Base-by-base conservation (phyloP, 2,797 vertebrate species). In the Aulostomus chinensis region DNA sequence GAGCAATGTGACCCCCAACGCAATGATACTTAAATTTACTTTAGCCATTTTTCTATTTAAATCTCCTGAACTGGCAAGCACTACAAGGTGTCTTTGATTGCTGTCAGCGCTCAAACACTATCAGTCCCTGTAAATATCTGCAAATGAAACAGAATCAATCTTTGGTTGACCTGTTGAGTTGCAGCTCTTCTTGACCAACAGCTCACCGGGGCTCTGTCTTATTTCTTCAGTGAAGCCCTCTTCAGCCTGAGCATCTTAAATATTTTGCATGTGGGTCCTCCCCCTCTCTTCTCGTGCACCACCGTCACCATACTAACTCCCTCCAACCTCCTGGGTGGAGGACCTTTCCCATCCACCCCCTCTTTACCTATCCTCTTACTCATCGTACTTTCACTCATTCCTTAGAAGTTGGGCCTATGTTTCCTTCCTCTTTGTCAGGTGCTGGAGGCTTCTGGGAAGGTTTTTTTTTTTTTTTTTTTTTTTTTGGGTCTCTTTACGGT, bases 221-320 rank as follows among this genome's bases (percentile, higher is more conserved):
- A 56, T 79, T 77, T 81, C 75, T 66, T 83, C 74, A 78, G 69
- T 80, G 54, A 61, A 82, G 86, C 54, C 66, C 79, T 79, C 37
- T 81, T 84, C 71, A 66, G 78, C 37, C 77, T 83, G 76, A 82
- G 88, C 93, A 94, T 93, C 93, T 97, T 98, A 97, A 96, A 95
- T 99, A 95, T 88, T 75, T 79, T 88, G 80, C 85, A 78, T 83
- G 36, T 91, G 89, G 85, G 87, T 91, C 92, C 93, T 92, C 90
- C 91, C 91, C 90, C 53, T 91, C 68, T 58, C 55, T 65, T 53
- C 58, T 3, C 26, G 58, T 31, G 58, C 64, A 66, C 78, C 70
- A 58, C 65, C 78, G 54, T 81, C 73, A 67, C 65, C 35, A 37
- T 55, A 59, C 73, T 79, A 79, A 79, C 78, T 80, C 80, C 78